These are phyloP conservation scores for Zaprionus davidi DNA, from an alignment of 1,140 invertebrate species.

Conservation along the genomic window DNA sequence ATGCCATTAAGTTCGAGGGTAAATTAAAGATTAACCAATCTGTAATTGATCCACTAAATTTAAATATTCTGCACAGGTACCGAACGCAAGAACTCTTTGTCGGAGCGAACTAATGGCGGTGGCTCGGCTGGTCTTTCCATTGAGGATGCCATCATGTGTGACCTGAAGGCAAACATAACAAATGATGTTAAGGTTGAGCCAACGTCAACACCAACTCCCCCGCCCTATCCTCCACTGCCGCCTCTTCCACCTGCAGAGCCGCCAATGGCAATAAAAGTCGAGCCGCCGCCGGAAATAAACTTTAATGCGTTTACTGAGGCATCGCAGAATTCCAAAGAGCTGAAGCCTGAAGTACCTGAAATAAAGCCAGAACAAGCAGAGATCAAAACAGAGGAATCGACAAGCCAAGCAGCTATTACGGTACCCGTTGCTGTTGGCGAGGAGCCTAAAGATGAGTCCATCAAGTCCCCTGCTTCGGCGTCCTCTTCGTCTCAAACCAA, in stretches of 20 bases:
- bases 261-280: slow-evolving; percentile 8
- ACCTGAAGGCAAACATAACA: slow-evolving; percentile 62
- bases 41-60: not conserved
- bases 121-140: slow-evolving; percentile 41
- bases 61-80: slow-evolving; percentile 54
- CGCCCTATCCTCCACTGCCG: slow-evolving; percentile 12
- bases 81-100: slow-evolving; percentile 66
- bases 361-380: slow-evolving; percentile 8
- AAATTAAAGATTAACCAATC: not conserved
- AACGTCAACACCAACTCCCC: slow-evolving; percentile 1
- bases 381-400: not conserved
- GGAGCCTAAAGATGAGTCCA: slow-evolving; percentile 31
- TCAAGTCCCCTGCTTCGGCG: slow-evolving; percentile 53
- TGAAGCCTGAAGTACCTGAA: slow-evolving; percentile 14
- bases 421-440: not conserved
- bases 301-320: slow-evolving; percentile 9
- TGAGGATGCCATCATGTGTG: slow-evolving; percentile 73
- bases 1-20: slow-evolving; percentile 83
- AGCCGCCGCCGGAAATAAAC: slow-evolving; percentile 10
- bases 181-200: slow-evolving; percentile 41
- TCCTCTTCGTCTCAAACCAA: slow-evolving; percentile 64
- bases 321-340: slow-evolving; percentile 17
- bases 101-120: slow-evolving; percentile 34
- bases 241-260: slow-evolving; percentile 12
- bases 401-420: not conserved